Percentiles rank a stretch among this genome's conserved stretches.
phyloP scores from a whole-genome alignment of 1,140 invertebrate genomes.

The Drosophila melanogaster region Release_6_plus_ISO1_MT NT_033779.5:13735001-13735500 shows the following conservation, averaged over 20 bases:
- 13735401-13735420: conserved; percentile 68
- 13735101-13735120: conserved; percentile 76
- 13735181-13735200: conserved; percentile 77
- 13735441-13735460: conserved; percentile 23
- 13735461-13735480: not conserved
- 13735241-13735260: conserved; percentile 38
- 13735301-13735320: conserved; percentile 5
- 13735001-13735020: conserved; percentile 11
- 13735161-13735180: conserved; percentile 46
- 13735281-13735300: conserved; percentile 5
- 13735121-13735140: conserved; percentile 67
- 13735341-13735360: conserved; percentile 38
- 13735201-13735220: conserved; percentile 81
- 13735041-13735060: conserved; percentile 24
- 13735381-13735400: conserved; percentile 62
- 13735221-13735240: conserved; percentile 72
- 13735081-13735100: conserved; percentile 76
- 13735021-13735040: conserved; percentile 23
- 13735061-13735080: conserved; percentile 59
- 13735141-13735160: not conserved
- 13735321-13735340: conserved; percentile 11
- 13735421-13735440: conserved; percentile 41
- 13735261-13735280: conserved; percentile 15
- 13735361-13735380: conserved; percentile 65
- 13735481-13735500: too few species aligned